Evolutionary conservation across 2,113 vertebrate species (phyloP).

Genomic region (Ailurus styani): DNA sequence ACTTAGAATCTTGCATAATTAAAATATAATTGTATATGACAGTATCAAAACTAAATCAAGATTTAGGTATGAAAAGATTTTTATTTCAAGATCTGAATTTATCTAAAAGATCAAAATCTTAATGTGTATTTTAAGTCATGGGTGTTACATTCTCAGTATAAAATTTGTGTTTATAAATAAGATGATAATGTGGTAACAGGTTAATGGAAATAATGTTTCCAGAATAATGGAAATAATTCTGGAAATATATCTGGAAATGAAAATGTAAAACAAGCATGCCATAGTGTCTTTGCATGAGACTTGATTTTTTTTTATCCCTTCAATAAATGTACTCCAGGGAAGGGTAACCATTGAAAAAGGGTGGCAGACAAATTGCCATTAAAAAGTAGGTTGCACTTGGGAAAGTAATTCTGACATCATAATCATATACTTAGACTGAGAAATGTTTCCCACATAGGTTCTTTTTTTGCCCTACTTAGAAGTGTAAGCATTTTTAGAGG

Average conservation of each 20-base stretch:
- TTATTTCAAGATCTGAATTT: neutral
- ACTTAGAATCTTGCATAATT: conserved; percentile 39
- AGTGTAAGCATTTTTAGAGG: neutral
- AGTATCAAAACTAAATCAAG: neutral
- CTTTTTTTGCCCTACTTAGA: neutral
- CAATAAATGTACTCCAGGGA: neutral
- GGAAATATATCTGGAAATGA: neutral
- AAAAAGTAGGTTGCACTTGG: conserved; percentile 7
- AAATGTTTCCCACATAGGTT: neutral
- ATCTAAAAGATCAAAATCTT: conserved; percentile 33
- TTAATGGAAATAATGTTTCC: neutral
- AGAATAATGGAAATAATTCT: neutral
- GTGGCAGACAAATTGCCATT: neutral
- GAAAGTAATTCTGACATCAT: conserved; percentile 1
- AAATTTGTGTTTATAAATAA: conserved; percentile 17
- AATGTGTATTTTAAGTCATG: conserved; percentile 22
- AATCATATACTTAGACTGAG: neutral
- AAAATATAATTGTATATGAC: conserved; percentile 4
- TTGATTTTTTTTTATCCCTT: neutral
- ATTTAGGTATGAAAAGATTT: neutral
- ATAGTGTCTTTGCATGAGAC: neutral
- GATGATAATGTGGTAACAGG: neutral
- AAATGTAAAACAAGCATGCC: neutral
- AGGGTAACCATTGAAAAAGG: neutral
- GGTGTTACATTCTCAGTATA: neutral